Conservation (phyloP, 2,113 vertebrate genomes). For the zebrafish (Danio rerio) region DNA sequence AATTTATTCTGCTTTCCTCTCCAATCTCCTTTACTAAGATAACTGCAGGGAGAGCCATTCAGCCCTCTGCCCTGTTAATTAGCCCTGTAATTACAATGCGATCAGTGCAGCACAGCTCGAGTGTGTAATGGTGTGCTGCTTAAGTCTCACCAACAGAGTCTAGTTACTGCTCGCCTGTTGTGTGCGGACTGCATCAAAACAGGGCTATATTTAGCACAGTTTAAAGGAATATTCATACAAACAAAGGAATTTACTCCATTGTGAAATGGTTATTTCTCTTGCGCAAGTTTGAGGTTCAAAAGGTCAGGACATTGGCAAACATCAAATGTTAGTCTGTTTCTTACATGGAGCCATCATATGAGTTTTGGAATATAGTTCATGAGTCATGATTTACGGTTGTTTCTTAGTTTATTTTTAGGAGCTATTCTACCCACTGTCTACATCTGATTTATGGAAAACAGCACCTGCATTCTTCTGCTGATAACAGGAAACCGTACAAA, state of each 20-base stretch:
- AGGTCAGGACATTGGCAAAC: neutral
- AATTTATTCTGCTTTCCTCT: neutral
- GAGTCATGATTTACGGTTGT: neutral
- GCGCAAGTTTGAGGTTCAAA: no score
- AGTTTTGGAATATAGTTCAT: neutral
- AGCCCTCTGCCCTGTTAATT: conserved; percentile 54
- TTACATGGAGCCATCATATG: neutral
- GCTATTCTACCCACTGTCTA: neutral
- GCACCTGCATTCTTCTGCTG: neutral
- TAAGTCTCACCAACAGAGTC: neutral
- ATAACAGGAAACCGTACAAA: neutral
- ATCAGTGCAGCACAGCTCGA: conserved; percentile 15
- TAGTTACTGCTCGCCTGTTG: neutral
- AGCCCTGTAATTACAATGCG: conserved; percentile 48
- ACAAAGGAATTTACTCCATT: neutral
- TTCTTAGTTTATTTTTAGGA: neutral
- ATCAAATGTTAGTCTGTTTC: neutral
- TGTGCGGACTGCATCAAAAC: neutral
- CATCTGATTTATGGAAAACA: neutral
- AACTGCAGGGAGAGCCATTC: conserved; percentile 28
- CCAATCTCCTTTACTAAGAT: conserved; percentile 5
- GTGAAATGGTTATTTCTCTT: neutral
- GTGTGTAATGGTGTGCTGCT: conserved; percentile 35
- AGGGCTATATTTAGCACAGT: neutral
- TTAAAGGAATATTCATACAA: neutral